A percentile compares a stretch with the other conserved stretches of the same genome.
Evolutionary conservation across 2,113 vertebrate species (phyloP).

Genomic region (Chaetops frenatus): DNA sequence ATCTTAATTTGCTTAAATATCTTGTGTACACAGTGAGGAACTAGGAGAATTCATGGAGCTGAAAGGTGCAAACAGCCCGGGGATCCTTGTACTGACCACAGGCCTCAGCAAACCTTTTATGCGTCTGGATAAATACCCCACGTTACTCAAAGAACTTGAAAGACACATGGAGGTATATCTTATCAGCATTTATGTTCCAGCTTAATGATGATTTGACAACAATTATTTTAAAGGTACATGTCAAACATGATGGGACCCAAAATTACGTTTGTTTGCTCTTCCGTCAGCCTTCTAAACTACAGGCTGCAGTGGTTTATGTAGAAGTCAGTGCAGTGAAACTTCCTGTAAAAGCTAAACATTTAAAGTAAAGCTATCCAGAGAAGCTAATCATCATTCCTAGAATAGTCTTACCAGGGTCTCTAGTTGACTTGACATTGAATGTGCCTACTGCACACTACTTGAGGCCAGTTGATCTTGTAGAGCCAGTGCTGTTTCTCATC

Average conservation of each 20-base stretch:
- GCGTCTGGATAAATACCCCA: slow-evolving; percentile 97
- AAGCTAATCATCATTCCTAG: not conserved
- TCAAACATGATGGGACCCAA: slow-evolving; percentile 33
- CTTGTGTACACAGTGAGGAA: slow-evolving; percentile 77
- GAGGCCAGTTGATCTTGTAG: not conserved
- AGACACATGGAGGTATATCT: slow-evolving; percentile 95
- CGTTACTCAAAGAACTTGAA: slow-evolving; percentile 94
- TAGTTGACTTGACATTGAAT: not conserved
- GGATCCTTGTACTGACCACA: slow-evolving; percentile 92
- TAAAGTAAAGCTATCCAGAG: not conserved
- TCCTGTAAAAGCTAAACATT: not conserved
- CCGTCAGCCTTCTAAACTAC: not conserved
- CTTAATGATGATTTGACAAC: slow-evolving; percentile 58
- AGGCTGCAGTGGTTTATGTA: not conserved
- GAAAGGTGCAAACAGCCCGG: slow-evolving; percentile 87
- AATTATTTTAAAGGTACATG: slow-evolving; percentile 62
- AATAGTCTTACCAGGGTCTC: not conserved
- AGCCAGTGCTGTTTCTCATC: not conserved
- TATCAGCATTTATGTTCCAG: slow-evolving; percentile 58
- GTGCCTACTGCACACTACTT: not conserved
- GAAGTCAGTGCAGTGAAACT: not conserved
- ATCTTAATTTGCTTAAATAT: not conserved
- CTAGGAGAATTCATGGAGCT: slow-evolving; percentile 97
- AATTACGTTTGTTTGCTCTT: not conserved
- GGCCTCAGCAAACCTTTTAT: slow-evolving; percentile 99